phyloP scores from a whole-genome alignment of 2,888 invertebrate species.

The Drosophila pseudotakahashii region DNA sequence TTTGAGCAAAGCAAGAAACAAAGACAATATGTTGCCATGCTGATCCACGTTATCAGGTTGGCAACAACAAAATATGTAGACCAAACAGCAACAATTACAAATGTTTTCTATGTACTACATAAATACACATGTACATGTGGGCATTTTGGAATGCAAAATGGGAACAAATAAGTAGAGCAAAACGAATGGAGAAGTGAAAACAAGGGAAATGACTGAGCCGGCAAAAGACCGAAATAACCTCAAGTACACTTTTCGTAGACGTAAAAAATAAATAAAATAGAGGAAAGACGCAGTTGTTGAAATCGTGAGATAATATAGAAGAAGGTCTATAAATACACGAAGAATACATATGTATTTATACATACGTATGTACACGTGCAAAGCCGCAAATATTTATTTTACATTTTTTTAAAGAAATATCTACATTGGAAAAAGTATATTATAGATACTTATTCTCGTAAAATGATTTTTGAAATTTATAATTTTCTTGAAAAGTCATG shows the following conservation, averaged over 20 bases:
- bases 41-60: constrained; percentile 36
- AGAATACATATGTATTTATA: background rate
- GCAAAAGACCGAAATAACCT: constrained; percentile 47
- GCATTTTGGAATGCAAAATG: constrained; percentile 47
- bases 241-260: constrained; percentile 43
- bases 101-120: constrained; percentile 11
- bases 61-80: constrained; percentile 26
- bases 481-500: no score
- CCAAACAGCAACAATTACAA: constrained; percentile 25
- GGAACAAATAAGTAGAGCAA: constrained; percentile 41
- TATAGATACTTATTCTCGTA: no score
- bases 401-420: background rate
- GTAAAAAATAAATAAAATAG: constrained; percentile 29
- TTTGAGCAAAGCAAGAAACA: background rate
- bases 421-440: constrained; percentile 3
- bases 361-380: no score
- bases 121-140: constrained; percentile 4
- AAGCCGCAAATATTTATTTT: background rate
- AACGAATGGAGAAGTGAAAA: constrained; percentile 30
- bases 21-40: constrained; percentile 30
- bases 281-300: constrained; percentile 4
- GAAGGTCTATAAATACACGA: constrained; percentile 51
- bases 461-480: no score
- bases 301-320: constrained; percentile 44
- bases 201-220: constrained; percentile 22